phyloP scores from a whole-genome alignment of 2,113 vertebrate genomes.

The Nothocercus julius region DNA sequence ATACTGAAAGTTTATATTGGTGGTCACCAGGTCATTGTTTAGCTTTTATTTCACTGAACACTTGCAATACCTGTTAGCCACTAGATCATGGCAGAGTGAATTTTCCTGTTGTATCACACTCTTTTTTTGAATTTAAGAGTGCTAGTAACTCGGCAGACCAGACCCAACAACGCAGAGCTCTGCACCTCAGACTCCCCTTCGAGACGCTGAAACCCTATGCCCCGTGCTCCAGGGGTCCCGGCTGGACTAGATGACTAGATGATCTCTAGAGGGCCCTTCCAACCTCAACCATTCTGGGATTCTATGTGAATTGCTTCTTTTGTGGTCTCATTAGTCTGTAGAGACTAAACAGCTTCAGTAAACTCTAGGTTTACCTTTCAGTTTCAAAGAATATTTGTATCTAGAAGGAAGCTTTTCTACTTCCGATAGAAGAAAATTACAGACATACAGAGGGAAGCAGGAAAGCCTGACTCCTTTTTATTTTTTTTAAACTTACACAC shows the following conservation, averaged over 20 bases:
- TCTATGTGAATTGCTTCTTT: neutral
- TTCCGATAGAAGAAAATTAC: neutral
- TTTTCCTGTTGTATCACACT: neutral
- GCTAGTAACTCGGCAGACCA: neutral
- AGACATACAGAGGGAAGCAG: neutral
- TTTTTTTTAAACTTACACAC: neutral
- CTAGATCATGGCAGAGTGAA: neutral
- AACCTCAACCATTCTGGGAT: too few relatives aligned
- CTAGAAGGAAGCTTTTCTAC: neutral
- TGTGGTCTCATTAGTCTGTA: neutral
- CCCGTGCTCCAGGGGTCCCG: too few relatives aligned
- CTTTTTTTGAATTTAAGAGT: neutral
- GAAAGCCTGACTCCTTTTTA: neutral
- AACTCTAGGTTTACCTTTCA: neutral
- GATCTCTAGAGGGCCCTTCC: too few relatives aligned
- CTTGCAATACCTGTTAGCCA: neutral
- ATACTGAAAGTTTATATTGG: neutral
- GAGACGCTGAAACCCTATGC: neutral
- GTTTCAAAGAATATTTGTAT: conserved; percentile 5
- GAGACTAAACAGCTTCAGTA: neutral
- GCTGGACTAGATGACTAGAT: too few relatives aligned
- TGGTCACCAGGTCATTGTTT: neutral
- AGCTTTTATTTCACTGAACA: neutral
- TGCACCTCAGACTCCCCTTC: too few relatives aligned
- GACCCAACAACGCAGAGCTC: neutral